Percentiles rank a stretch among this genome's conserved stretches.
These are phyloP conservation scores for Drosophila phalerata DNA, from an alignment of 2,888 invertebrate genomes.

Conservation along the genomic window DNA sequence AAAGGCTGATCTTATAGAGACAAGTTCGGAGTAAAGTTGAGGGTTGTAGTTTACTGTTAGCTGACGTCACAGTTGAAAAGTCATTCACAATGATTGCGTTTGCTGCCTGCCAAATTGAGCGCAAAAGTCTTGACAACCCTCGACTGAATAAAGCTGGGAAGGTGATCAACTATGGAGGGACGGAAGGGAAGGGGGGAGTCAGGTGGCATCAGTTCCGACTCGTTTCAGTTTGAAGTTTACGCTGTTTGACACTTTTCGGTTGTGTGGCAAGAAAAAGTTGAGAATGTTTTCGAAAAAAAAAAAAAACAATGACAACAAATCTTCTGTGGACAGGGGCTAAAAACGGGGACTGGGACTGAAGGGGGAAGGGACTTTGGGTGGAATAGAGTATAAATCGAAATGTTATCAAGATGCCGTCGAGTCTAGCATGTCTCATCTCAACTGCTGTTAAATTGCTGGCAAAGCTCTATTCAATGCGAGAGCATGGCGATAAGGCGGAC, in stretches of 20 bases:
- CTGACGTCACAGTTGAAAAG: conserved; percentile 62
- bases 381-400: conserved; percentile 73
- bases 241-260: conserved; percentile 71
- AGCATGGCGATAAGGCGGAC: background rate
- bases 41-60: conserved; percentile 17
- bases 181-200: conserved; percentile 24
- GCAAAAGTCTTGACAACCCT: conserved; percentile 71
- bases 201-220: conserved; percentile 80
- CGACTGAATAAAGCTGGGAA: conserved; percentile 16
- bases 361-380: conserved; percentile 1
- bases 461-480: conserved; percentile 22
- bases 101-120: conserved; percentile 75
- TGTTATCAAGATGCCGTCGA: conserved; percentile 77
- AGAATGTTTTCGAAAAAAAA: conserved; percentile 51
- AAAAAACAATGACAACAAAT: conserved; percentile 48
- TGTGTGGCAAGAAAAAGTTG: conserved; percentile 58
- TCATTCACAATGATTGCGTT: conserved; percentile 65
- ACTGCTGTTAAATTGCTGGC: conserved; percentile 47
- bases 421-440: conserved; percentile 58
- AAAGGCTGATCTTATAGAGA: background rate
- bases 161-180: background rate
- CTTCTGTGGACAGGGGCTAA: background rate
- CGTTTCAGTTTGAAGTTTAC: conserved; percentile 81
- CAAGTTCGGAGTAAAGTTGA: background rate
- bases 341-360: background rate